Base-by-base conservation (phyloP, 2,888 invertebrate genomes). In the Dryadula phaetusa region DNA sequence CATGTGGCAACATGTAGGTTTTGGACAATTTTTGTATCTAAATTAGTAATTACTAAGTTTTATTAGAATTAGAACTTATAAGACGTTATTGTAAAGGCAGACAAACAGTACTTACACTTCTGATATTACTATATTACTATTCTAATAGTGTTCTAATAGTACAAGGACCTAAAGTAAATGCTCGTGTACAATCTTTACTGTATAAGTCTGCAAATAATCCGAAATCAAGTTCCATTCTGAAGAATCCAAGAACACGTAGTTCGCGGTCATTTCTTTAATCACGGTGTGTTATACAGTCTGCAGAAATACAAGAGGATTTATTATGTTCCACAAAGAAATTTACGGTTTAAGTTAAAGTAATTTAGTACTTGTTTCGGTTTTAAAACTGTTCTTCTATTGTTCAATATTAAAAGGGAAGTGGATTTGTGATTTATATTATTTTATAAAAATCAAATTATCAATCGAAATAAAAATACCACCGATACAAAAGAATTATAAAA, bases 181-280 rank as follows among this genome's bases (percentile, higher is more conserved):
- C 75, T 76, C 76, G 72, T 78, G 72, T 69, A 74, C 62, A 69
- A 76, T 79, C 77, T 77, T 77, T 77, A 67, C 72, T 69, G 71
- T 53, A 52, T 61, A 70, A 69, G 52, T 66, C 54, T 46, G 67
- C 67, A 73, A 74, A 64, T 66, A 64, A 66, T 65, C 72, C 68
- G 25, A 53, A 72, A 70, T 72, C 74, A 49, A 61, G 62, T 54
- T 20, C 37, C 42, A 28, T 37, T 40, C 22, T 25, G 34, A 40
- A 46, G 42, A 34, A 25, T 52, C 44, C 52, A 34, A 63, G 60
- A 67, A 44, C 62, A 64, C 28, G 49, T 64, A 64, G 56, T 67
- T 58, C 49, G 34, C 56, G 47, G 62, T 58, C 28, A 62, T 64
- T 67, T 70, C 67, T 70, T 67, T 62, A 67, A 70, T 62, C 65